Base-by-base conservation (phyloP, 2,888 invertebrate species). In the Sinodicranocentrus sp. region DNA sequence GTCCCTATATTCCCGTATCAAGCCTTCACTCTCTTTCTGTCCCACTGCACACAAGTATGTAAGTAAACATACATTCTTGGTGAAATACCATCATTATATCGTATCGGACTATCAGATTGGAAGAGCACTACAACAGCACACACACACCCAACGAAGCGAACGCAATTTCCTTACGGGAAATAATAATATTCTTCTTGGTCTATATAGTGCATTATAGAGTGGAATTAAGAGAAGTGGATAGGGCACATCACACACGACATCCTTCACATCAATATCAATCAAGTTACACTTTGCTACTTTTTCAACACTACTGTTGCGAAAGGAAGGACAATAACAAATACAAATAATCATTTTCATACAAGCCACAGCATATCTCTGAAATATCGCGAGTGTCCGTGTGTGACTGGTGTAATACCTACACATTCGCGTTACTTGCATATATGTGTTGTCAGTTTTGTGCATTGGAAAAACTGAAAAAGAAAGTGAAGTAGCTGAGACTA, bases 261-360 rank as follows among this genome's bases (percentile, higher is more conserved):
- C 39, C 39, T 44, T 48, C 44, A 68, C 68, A 68, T 68, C 68
- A 68, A 68, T 68, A 68, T 68, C 68, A 68, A 68, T 68, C 68
- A 68, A 68, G 68, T 68, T 44, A 21, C 68, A 43, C 33, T 39
- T 65, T 39, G 65, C 10, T 43, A 6, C 33, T 3, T 17, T 63
- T 13, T 65, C 5, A 13, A 13, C n/a, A 57, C 19, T 2, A 57
- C 19, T 13, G 21, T 1, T 1, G 10, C 1, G 21, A 1, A 43
- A 10, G 39, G 39, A 25, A 39, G 43, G 39, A 59, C 21, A 65
- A 65, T 39, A 65, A 65, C 65, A n/a, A 65, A 65, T 65, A 65
- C 65, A 43, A 65, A 65, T 65, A 39, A 65, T 65, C 15, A 65
- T 39, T 15, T n/a, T n/a, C 15, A 19, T 39, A 39, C 19, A n/a